phyloP scores from a whole-genome alignment of 2,113 vertebrate genomes.

The Tamias sibiricus region DNA sequence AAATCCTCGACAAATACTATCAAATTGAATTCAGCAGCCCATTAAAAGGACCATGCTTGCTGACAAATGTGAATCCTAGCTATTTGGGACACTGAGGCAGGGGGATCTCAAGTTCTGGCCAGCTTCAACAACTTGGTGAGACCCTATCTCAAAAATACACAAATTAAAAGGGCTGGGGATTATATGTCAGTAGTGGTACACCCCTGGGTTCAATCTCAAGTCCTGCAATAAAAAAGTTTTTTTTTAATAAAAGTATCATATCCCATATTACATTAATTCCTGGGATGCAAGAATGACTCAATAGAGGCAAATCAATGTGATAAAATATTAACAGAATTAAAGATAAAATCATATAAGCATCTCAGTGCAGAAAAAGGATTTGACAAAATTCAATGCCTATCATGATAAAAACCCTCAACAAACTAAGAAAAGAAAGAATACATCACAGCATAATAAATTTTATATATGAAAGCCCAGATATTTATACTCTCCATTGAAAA shows the following conservation, averaged over 20 bases:
- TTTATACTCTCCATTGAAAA: background rate
- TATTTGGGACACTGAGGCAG: too few relatives aligned
- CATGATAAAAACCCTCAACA: background rate
- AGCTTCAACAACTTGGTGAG: too few relatives aligned
- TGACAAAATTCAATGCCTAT: background rate
- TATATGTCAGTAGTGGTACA: too few relatives aligned
- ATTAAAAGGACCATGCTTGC: background rate
- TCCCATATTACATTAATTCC: background rate
- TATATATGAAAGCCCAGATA: background rate
- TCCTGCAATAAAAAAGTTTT: too few relatives aligned
- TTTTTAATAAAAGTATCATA: background rate
- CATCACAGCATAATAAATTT: background rate
- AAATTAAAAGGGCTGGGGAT: too few relatives aligned
- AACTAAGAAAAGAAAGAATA: background rate
- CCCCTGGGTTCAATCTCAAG: too few relatives aligned
- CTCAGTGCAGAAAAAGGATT: background rate
- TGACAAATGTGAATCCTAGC: too few relatives aligned
- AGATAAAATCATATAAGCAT: background rate
- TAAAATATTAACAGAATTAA: background rate
- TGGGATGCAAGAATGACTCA: background rate
- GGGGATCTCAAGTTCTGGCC: too few relatives aligned
- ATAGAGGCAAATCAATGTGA: background rate
- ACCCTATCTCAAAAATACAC: too few relatives aligned
- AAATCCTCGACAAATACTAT: background rate
- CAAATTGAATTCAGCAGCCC: background rate